Percentiles rank a stretch among this genome's conserved stretches.
Evolutionary conservation across 92 coral and sea anemone genomes (phyloP).

Genomic region (Desmophyllum pertusum): DNA sequence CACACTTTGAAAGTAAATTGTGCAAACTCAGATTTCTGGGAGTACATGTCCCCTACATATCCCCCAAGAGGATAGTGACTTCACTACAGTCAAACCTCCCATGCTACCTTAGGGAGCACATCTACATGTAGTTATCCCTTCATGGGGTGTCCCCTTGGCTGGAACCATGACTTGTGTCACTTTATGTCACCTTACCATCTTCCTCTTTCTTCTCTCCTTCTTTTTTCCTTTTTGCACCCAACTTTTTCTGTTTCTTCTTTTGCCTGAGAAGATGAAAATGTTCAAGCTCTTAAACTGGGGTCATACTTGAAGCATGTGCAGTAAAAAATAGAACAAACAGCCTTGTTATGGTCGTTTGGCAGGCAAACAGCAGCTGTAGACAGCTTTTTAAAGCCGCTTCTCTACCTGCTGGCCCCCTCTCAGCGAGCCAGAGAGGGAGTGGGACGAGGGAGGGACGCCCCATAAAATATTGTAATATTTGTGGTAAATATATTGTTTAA

Average conservation of each 20-base stretch:
- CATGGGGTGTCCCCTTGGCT: neutral
- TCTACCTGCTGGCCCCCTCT: no score
- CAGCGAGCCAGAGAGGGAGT: no score
- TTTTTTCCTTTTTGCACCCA: constrained; percentile 78
- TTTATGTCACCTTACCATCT: constrained; percentile 15
- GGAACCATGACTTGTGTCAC: neutral
- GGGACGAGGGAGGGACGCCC: no score
- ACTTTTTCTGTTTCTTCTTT: constrained; percentile 87
- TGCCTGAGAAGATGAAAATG: constrained; percentile 47
- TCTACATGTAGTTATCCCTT: no score
- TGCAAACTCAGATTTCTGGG: neutral
- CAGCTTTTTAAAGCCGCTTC: no score
- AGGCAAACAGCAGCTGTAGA: no score
- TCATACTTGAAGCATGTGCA: no score
- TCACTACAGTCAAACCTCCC: neutral
- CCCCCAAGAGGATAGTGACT: neutral
- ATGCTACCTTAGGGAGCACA: no score
- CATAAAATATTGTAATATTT: no score
- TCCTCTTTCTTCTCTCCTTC: constrained; percentile 52
- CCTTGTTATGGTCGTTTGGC: neutral
- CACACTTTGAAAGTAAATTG: neutral
- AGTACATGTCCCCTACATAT: neutral
- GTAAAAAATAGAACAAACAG: no score
- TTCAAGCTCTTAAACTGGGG: neutral
- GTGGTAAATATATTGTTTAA: no score